A percentile compares a stretch with the other conserved stretches of the same genome.
Evolutionary conservation across 2,888 invertebrate species (phyloP).

Genomic region (Elysia crispata): DNA sequence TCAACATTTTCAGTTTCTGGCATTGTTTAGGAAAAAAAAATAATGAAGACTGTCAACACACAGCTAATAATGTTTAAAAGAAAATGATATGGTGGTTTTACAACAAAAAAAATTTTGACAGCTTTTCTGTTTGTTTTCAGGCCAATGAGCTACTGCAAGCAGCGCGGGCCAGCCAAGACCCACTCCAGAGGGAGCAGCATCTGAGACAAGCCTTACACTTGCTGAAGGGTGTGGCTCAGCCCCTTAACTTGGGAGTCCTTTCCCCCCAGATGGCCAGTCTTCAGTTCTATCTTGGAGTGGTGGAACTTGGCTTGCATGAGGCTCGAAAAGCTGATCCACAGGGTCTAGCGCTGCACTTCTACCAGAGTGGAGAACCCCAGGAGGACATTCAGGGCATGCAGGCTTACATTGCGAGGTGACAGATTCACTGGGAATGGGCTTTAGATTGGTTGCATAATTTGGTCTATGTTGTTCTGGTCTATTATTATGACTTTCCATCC

Average conservation of each 20-base stretch:
- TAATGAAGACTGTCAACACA: too few relatives aligned
- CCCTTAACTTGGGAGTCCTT: conserved; percentile 89
- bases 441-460: neutral
- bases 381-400: conserved; percentile 91
- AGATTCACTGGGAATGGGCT: neutral
- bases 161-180: conserved; percentile 84
- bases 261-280: conserved; percentile 89
- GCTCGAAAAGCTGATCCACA: conserved; percentile 92
- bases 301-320: conserved; percentile 90
- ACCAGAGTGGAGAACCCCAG: conserved; percentile 88
- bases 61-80: too few relatives aligned
- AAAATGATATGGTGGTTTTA: too few relatives aligned
- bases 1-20: too few relatives aligned
- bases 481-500: neutral
- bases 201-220: conserved; percentile 86
- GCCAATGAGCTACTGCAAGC: conserved; percentile 91
- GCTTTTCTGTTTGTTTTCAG: neutral
- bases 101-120: too few relatives aligned
- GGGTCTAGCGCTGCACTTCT: conserved; percentile 91
- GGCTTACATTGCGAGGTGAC: conserved; percentile 80
- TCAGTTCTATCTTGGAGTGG: conserved; percentile 89
- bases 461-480: neutral
- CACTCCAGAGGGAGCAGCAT: conserved; percentile 86
- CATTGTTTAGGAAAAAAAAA: too few relatives aligned
- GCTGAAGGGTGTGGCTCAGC: conserved; percentile 92